Evolutionary conservation across 2,888 invertebrate species (phyloP).

Genomic region (Phrixothrix hirtus): DNA sequence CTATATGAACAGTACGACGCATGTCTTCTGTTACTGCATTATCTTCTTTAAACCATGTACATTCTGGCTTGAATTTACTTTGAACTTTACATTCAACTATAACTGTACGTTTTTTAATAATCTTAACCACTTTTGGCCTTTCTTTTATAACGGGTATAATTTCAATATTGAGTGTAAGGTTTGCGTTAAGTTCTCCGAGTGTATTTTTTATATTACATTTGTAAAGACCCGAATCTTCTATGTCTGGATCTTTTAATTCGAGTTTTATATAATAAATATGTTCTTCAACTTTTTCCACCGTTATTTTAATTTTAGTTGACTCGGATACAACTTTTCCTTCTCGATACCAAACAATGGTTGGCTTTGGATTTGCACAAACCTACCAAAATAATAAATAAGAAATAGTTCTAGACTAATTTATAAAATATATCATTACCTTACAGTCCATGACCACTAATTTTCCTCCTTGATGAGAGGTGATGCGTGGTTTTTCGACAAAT

Average conservation of each 20-base stretch:
- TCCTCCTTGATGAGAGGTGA: constrained; percentile 81
- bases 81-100: constrained; percentile 92
- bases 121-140: constrained; percentile 87
- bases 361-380: constrained; percentile 72
- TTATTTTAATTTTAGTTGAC: constrained; percentile 78
- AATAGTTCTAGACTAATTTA: too few relatives aligned
- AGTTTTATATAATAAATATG: constrained; percentile 86
- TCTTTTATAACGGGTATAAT: constrained; percentile 94
- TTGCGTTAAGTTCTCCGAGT: constrained; percentile 95
- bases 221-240: constrained; percentile 96
- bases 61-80: constrained; percentile 90
- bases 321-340: constrained; percentile 79
- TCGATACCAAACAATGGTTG: constrained; percentile 81
- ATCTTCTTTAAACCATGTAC: constrained; percentile 91
- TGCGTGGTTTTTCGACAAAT: constrained; percentile 88
- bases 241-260: constrained; percentile 86
- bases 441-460: constrained; percentile 88
- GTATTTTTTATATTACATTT: constrained; percentile 97
- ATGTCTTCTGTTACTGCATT: constrained; percentile 76
- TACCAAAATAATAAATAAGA: constrained; percentile 12
- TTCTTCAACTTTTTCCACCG: constrained; percentile 71
- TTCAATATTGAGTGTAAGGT: constrained; percentile 96
- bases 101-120: constrained; percentile 89
- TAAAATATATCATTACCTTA: constrained; percentile 62
- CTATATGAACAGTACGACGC: constrained; percentile 75